These are phyloP conservation scores for Diplosoma virens DNA, from an alignment of 23 tunicate species.

Conservation along the genomic window DNA sequence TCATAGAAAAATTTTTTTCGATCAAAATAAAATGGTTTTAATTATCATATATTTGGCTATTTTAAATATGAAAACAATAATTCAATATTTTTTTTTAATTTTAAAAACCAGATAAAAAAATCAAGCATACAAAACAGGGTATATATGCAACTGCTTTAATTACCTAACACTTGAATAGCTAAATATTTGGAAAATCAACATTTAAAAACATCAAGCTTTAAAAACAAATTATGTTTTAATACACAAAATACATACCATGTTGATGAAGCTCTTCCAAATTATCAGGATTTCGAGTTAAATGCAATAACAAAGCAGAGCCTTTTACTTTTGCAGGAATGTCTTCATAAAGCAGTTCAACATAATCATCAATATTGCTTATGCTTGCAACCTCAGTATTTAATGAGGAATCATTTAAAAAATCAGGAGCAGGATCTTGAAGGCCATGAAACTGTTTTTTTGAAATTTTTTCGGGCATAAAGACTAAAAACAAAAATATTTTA, in stretches of 20 bases:
- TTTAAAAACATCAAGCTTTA: no score
- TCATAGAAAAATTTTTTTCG: no score
- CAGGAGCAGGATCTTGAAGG: slow-evolving; percentile 66
- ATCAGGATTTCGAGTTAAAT: slow-evolving; percentile 89
- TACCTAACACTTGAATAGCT: no score
- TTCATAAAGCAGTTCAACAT: slow-evolving; percentile 94
- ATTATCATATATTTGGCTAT: no score
- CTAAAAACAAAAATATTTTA: background rate
- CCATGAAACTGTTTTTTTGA: slow-evolving; percentile 27
- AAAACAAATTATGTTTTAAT: no score
- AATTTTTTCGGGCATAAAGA: background rate
- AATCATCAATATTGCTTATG: slow-evolving; percentile 83
- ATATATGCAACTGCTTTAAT: no score
- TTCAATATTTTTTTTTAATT: no score
- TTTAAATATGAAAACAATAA: no score
- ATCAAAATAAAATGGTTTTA: no score
- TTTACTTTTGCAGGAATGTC: slow-evolving; percentile 93
- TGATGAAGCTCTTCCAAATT: slow-evolving; percentile 86
- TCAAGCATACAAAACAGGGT: no score
- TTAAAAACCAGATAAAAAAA: no score
- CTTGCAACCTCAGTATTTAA: slow-evolving; percentile 59
- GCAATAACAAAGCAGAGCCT: slow-evolving; percentile 69
- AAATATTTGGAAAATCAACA: no score
- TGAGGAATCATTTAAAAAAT: slow-evolving; percentile 31
- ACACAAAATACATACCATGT: slow-evolving; percentile 64